Base-by-base conservation (phyloP, 2,797 vertebrate genomes). In the Bufotes viridis region DNA sequence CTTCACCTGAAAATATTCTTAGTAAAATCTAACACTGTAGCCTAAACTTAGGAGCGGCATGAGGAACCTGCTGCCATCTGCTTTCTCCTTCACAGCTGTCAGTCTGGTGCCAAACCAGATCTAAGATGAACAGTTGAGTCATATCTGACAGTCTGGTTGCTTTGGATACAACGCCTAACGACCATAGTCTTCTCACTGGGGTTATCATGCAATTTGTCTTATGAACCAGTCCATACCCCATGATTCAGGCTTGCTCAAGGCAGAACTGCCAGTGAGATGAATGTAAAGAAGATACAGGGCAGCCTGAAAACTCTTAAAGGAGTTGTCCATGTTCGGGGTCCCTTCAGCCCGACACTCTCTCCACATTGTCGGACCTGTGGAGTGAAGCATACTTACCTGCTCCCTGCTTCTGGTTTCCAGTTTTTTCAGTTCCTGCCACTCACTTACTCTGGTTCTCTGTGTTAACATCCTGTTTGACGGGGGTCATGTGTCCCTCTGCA, bases 1-100 rank as follows among this genome's bases (percentile, higher is more conserved):
- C 17, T 72, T 72, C 69, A 72, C 69, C 69, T 72, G 29, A 72
- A 72, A 17, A n/a, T 51, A 75, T 76, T 76, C 22, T 51, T 53
- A 53, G 20, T 17, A 76, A 76, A 51, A n/a, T 76, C 72, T 51
- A 76, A 53, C n/a, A n/a, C 13, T n/a, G 20, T 42, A 20, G 20
- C 18, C 18, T 49, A 75, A 49, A 3, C n/a, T 51, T 75, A 75
- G 74, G 42, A 24, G 49, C 7, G 20, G 29, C 29, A 42, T 72
- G n/a, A 26, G 15, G 5, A 34, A 53, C 18, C 42, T 51, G 49
- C 42, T 14, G 74, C 12, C 5, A 20, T 24, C 69, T 20, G 74
- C 20, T 76, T 53, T 24, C 4, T 2, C 42, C 49, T 9, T 20
- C 49, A 1, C 10, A 1, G 49, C 17, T n/a, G 20, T 24, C 11